Evolutionary conservation across 1,140 invertebrate genomes (phyloP).

Genomic region (Ceratosolen solmsi): DNA sequence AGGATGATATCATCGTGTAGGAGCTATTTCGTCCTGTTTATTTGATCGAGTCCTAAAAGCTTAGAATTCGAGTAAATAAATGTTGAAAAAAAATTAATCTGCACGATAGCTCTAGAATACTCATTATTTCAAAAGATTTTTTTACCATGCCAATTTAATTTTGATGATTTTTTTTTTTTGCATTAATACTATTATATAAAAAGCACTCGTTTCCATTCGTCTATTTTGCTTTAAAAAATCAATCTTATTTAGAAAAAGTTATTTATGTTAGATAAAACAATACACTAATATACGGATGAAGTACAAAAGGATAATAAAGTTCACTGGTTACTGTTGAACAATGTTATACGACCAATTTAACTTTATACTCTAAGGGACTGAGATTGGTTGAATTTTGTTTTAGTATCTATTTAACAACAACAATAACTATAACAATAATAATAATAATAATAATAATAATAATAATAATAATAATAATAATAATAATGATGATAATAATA

Average conservation of each 20-base stretch:
- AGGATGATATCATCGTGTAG: neutral
- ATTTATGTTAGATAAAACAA: neutral
- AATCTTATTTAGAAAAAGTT: neutral
- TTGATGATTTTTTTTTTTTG: neutral
- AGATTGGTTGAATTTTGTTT: neutral
- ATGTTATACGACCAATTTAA: neutral
- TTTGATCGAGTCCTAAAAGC: conserved; percentile 41
- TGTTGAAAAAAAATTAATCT: neutral
- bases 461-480: too few relatives aligned
- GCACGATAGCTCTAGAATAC: neutral
- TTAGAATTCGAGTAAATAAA: conserved; percentile 33
- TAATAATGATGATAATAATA: too few relatives aligned
- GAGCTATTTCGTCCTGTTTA: neutral
- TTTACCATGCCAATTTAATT: neutral
- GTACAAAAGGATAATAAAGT: neutral
- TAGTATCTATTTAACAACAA: neutral
- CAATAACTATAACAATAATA: too few relatives aligned
- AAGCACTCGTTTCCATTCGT: neutral
- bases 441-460: too few relatives aligned
- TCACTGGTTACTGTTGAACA: neutral
- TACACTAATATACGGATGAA: neutral
- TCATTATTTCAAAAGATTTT: conserved; percentile 5
- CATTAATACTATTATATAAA: neutral
- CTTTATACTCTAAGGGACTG: neutral
- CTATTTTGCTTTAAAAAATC: conserved; percentile 2